Evolutionary conservation across 1,140 invertebrate species (phyloP).

Genomic region (Armadillidium nasatum): DNA sequence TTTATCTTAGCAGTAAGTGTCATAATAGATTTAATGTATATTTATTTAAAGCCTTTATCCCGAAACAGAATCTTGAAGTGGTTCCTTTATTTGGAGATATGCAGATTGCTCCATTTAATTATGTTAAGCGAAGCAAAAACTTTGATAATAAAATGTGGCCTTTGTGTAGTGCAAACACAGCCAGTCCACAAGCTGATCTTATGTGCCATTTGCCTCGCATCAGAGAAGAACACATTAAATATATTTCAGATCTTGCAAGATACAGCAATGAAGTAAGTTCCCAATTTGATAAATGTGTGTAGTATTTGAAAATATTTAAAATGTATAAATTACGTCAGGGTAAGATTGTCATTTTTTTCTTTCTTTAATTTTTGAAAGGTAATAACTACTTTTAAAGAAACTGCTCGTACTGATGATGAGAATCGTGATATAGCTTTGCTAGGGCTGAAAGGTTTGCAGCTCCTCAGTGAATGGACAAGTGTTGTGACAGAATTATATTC

Average conservation of each 20-base stretch:
- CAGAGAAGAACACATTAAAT: slow-evolving; percentile 93
- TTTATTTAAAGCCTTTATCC: no score
- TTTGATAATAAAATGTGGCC: slow-evolving; percentile 93
- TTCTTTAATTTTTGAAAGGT: slow-evolving; percentile 45
- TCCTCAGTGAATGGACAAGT: slow-evolving; percentile 93
- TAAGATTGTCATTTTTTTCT: neutral
- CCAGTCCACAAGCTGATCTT: slow-evolving; percentile 87
- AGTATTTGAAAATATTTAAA: neutral
- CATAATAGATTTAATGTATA: no score
- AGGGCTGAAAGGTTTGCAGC: slow-evolving; percentile 82
- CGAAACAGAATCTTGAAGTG: slow-evolving; percentile 77
- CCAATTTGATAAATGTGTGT: neutral
- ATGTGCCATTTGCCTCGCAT: slow-evolving; percentile 93
- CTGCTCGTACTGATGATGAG: slow-evolving; percentile 77
- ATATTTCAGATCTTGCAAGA: slow-evolving; percentile 91
- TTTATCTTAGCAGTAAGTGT: no score
- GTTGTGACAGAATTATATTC: slow-evolving; percentile 96
- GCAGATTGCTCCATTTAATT: slow-evolving; percentile 99
- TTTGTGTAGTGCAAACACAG: slow-evolving; percentile 68
- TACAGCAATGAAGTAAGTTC: slow-evolving; percentile 81
- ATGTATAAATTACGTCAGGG: neutral
- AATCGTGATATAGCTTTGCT: slow-evolving; percentile 89
- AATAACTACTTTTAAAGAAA: slow-evolving; percentile 89
- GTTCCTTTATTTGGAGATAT: slow-evolving; percentile 98
- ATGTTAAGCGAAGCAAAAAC: slow-evolving; percentile 90